Percentiles rank a stretch among this genome's conserved stretches.
Evolutionary conservation across 2,113 vertebrate species (phyloP).

Genomic region (Tyrannus savana): DNA sequence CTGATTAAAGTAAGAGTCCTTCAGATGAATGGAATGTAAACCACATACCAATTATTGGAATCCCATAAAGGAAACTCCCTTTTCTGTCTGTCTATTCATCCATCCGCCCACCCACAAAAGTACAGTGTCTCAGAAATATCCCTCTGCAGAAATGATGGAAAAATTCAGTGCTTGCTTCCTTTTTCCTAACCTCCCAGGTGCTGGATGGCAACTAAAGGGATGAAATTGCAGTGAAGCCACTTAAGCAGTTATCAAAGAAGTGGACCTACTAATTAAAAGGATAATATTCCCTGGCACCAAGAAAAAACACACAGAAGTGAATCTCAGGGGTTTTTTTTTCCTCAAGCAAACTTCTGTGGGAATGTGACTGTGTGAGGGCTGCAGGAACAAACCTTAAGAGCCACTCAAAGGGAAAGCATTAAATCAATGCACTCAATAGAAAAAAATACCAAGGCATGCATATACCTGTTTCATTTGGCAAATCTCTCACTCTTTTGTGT

Average conservation of each 20-base stretch:
- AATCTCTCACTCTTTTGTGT: neutral
- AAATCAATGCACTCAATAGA: neutral
- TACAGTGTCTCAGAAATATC: conserved; percentile 41
- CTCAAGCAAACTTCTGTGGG: neutral
- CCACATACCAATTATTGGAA: conserved; percentile 73
- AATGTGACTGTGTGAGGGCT: conserved; percentile 31
- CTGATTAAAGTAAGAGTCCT: conserved; percentile 61
- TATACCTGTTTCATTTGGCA: neutral
- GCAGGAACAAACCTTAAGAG: neutral
- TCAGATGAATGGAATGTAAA: conserved; percentile 72
- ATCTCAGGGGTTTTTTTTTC: neutral
- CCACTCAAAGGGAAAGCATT: neutral
- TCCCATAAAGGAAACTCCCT: conserved; percentile 73
- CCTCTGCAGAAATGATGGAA: conserved; percentile 47
- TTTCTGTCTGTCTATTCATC: conserved; percentile 68
- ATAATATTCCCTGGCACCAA: conserved; percentile 26
- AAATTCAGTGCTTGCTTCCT: conserved; percentile 11
- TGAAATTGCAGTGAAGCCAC: conserved; percentile 35
- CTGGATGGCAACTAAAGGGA: conserved; percentile 35
- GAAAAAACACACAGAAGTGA: conserved; percentile 9
- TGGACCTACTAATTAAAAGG: conserved; percentile 37
- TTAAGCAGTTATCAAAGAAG: conserved; percentile 55
- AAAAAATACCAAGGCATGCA: neutral
- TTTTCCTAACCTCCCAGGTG: conserved; percentile 41
- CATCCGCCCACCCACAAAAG: conserved; percentile 57